Evolutionary conservation across 2,797 vertebrate genomes (phyloP).

Genomic region (Buceros bicornis): DNA sequence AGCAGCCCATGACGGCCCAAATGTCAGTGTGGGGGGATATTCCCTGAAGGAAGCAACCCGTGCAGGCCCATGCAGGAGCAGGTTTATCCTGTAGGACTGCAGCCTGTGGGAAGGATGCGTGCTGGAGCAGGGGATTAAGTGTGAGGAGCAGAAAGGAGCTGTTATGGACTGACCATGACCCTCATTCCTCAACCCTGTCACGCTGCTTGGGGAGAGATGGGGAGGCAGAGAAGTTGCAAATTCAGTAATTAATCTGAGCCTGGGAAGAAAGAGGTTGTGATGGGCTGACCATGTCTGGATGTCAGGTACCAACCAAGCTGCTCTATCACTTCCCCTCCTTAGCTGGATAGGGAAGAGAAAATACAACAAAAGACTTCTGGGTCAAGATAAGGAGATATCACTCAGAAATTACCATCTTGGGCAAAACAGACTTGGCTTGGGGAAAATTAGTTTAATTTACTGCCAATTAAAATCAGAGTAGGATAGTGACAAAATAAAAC

Average conservation of each 20-base stretch:
- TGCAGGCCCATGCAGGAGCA: no score
- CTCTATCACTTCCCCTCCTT: neutral
- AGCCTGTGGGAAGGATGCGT: neutral
- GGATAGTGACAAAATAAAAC: neutral
- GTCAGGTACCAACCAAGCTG: neutral
- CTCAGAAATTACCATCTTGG: neutral
- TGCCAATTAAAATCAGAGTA: neutral
- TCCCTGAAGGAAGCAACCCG: neutral
- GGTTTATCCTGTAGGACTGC: neutral
- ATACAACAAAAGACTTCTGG: neutral
- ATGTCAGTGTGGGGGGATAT: neutral
- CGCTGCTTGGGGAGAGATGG: rapidly evolving
- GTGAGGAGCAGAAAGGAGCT: neutral
- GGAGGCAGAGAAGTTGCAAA: neutral
- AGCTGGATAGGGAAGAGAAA: neutral
- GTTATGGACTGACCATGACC: neutral
- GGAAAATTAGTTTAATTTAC: neutral
- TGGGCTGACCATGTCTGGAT: neutral
- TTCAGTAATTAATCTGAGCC: neutral
- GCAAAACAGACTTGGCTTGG: neutral
- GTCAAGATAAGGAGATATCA: neutral
- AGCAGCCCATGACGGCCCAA: neutral
- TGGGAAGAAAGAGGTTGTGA: neutral
- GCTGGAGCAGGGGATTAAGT: neutral
- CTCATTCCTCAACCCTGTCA: neutral